Base-by-base conservation (phyloP, 2,113 vertebrate genomes). In the Amphiprion ocellaris region DNA sequence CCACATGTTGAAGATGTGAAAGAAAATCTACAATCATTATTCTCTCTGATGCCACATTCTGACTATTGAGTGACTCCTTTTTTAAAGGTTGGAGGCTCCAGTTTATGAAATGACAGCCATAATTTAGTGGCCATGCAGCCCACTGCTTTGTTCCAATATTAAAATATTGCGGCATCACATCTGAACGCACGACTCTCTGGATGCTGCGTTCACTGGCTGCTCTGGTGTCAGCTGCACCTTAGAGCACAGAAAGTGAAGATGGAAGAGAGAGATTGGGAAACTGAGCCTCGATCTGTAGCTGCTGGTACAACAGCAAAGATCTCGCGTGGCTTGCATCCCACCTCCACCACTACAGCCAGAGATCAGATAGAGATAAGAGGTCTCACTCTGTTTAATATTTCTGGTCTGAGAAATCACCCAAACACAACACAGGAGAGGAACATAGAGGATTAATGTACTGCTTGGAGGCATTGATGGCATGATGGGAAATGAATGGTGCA, bases 281-380 rank as follows among this genome's bases (percentile, higher is more conserved):
- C 90, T 83, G 85, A 90, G 55, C 68, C 81, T 72, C 62, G 82
- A 83, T 87, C 87, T 82, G 88, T 19, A 39, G 64, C 61, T 81
- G 21, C 21, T 50, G 37, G 24, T 61, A 66, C 71, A 49, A 10
- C 65, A 79, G 49, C 70, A 67, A 79, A 92, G 87, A 88, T 93
- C 91, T 93, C 87, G 88, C 89, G 90, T 84, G 83, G 90, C 59
- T 93, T 90, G 63, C 75, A 69, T 80, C 81, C 66, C 81, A 84
- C 62, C 80, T 89, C 67, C 21, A 53, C 70, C 46, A 73, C 67
- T 59, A 44, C 24, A 10, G n/a, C 4, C 61, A 63, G 16, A 80
- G 69, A 84, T 1, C 8, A 46, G 37, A 49, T 10, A 50, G n/a
- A 0, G 12, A 6, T 3, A 3, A 37, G 89, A 89, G 37, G 59